Base-by-base conservation (phyloP, 2,888 invertebrate species). In the Hirtodrosophila histrioides region DNA sequence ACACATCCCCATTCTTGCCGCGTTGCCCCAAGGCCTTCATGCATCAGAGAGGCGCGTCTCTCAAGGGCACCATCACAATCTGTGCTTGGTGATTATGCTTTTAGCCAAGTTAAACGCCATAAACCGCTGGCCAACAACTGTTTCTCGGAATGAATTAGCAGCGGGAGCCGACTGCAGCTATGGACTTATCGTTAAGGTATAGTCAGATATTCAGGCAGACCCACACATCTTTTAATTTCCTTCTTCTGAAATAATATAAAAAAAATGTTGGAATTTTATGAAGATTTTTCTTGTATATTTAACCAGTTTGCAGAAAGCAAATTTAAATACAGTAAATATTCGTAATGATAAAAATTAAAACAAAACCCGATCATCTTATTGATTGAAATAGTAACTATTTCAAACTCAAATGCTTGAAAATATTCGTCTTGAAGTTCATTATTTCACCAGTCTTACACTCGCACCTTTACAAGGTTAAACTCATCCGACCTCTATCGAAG, bases 91-190 rank as follows among this genome's bases (percentile, higher is more conserved):
- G 67, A 82, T 79, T 86, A 75, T 65, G 67, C 57, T 72, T 58
- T 81, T 77, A 65, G 68, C 66, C 60, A 44, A 49, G 48, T 50
- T 80, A 87, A 87, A 85, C 63, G 66, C 68, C 72, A 57, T 62
- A 50, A 63, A 51, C 44, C 45, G 45, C 40, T 56, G 36, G 27
- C 27, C 57, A 35, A 23, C 40, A 58, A 44, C 41, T 40, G 33
- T 29, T 88, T 88, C 81, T 60, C 72, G 43, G 83, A 81, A 88
- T 57, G 65, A 67, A 82, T 80, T 74, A 79, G 29, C 49, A 44
- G 27, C 48, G 17, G 11, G 12, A 58, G 0, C 53, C 11, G n/a
- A 11, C 44, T 31, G 41, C 31, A 29, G 27, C 9, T 43, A 39
- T 31, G 36, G 36, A 43, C 10, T 45, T 31, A 35, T 1, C 27